Conservation (phyloP, 2,113 vertebrate species). For the Henicopernis longicauda region DNA sequence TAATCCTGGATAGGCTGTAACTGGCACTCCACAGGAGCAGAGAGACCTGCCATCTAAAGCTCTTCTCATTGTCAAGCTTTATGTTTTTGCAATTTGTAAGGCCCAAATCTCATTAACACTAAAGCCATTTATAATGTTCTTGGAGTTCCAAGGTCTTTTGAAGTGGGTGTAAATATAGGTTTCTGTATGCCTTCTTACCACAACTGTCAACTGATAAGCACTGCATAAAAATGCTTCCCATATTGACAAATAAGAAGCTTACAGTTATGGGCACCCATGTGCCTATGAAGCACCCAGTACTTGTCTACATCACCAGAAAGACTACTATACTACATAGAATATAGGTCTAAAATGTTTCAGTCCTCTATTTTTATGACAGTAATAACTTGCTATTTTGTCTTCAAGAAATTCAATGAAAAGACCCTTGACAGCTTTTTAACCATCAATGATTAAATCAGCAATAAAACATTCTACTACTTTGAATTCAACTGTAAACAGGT, state of each 20-base stretch:
- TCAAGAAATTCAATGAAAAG: not conserved
- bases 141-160: not conserved
- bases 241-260: not conserved
- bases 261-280: not conserved
- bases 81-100: not conserved
- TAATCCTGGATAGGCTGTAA: not conserved
- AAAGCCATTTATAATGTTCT: not conserved
- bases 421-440: not conserved
- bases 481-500: not conserved
- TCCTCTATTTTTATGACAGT: not conserved
- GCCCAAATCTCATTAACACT: not conserved
- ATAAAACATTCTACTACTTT: not conserved
- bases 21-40: not conserved
- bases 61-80: not conserved
- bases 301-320: not conserved
- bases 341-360: not conserved
- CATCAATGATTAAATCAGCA: not conserved
- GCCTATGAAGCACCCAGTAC: not conserved
- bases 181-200: not conserved
- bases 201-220: not conserved
- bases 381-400: not conserved
- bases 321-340: not conserved
- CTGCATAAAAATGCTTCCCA: not conserved
- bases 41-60: not conserved
- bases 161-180: not conserved